Percentiles rank a stretch among this genome's conserved stretches.
phyloP scores from a whole-genome alignment of 2,888 invertebrate species.

The Sphaerophoria taeniata region DNA sequence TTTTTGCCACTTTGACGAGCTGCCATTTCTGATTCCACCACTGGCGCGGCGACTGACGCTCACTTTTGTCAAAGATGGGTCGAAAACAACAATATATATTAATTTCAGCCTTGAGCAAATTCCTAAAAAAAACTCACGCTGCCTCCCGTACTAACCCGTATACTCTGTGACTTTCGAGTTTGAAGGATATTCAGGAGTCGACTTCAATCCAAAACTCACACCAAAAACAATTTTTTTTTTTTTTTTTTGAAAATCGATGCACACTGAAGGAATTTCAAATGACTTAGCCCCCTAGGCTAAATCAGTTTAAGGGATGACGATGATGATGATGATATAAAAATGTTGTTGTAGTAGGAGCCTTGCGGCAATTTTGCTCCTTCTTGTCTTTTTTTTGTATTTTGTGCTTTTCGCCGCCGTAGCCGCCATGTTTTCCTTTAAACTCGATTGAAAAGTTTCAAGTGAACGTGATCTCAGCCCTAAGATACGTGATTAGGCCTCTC shows the following conservation, averaged over 20 bases:
- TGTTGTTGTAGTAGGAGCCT: slow-evolving; percentile 67
- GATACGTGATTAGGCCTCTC: slow-evolving; percentile 77
- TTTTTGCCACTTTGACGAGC: too few relatives aligned
- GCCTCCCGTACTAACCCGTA: too few relatives aligned
- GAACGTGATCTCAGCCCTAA: slow-evolving; percentile 77
- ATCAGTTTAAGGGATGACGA: slow-evolving; percentile 69
- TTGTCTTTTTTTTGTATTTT: slow-evolving; percentile 14
- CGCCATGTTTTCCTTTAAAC: slow-evolving; percentile 64
- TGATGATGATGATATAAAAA: slow-evolving; percentile 72
- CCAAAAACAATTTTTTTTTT: slow-evolving; percentile 2
- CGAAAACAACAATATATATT: too few relatives aligned
- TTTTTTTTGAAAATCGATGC: slow-evolving; percentile 61
- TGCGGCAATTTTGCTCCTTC: slow-evolving; percentile 58
- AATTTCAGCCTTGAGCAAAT: too few relatives aligned
- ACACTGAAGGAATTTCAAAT: slow-evolving; percentile 73
- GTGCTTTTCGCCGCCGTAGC: slow-evolving; percentile 37
- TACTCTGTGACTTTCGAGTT: background rate
- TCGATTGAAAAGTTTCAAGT: slow-evolving; percentile 76
- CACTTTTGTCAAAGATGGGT: too few relatives aligned
- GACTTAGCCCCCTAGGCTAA: slow-evolving; percentile 69
- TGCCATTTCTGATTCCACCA: too few relatives aligned
- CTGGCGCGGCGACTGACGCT: too few relatives aligned
- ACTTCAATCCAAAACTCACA: slow-evolving; percentile 44
- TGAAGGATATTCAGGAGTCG: slow-evolving; percentile 30
- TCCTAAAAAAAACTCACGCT: too few relatives aligned